Base-by-base conservation (phyloP, 2,888 invertebrate genomes). In the Eumerus sabulonum region DNA sequence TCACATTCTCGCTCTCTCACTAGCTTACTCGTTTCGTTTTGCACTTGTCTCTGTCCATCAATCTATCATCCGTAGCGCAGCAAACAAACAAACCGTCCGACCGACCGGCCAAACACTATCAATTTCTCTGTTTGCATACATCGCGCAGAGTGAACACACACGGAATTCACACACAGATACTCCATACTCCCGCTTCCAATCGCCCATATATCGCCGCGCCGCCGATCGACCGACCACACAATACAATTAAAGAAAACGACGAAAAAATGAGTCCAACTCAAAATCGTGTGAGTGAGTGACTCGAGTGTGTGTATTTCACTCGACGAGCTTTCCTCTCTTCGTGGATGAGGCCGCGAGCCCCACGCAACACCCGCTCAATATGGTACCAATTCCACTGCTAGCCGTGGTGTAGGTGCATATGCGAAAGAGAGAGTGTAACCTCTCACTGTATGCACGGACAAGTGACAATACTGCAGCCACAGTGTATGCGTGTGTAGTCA, bases 101-200 rank as follows among this genome's bases (percentile, higher is more conserved):
- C 3, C 40, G 40, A n/a, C 40, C 64, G 40, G 40, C 50, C 44
- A 11, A 53, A 53, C 53, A 57, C 63, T 62, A 59, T 64, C 54
- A 71, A 51, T 64, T 59, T 70, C 27, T 27, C 12, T 53, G 70
- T 70, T 63, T 70, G 74, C 50, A 62, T 40, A 50, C 45, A 35
- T 14, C 18, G 9, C 51, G 4, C 27, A 27, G 27, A 36, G 36
- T 36, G 5, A 36, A 36, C 27, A 7, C 27, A 27, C 27, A 27
- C 27, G 7, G 27, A 4, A 27, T n/a, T n/a, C n/a, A n/a, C n/a
- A 50, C 50, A 63, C 53, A 70, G 67, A 57, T 70, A 70, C 60
- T 60, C 54, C 11, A n/a, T n/a, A 27, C 27, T 4, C 27, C 27
- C 27, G 27, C 27, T 27, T 27, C 3, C 27, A 27, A 2, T 27